These are phyloP conservation scores for Hestina assimilis DNA, from an alignment of 1,140 invertebrate genomes.

Conservation along the genomic window DNA sequence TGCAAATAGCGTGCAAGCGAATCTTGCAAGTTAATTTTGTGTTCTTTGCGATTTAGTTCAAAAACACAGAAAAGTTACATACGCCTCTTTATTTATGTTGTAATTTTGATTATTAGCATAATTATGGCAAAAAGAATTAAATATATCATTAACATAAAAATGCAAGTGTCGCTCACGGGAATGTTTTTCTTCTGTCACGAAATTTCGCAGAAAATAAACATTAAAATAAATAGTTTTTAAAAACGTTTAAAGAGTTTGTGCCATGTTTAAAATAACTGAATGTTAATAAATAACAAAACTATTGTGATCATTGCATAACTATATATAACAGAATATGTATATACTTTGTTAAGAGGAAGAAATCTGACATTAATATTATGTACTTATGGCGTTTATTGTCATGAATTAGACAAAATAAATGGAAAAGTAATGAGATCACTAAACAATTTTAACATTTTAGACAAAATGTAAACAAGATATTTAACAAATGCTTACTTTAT, in stretches of 20 bases:
- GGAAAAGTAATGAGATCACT: constrained; percentile 63
- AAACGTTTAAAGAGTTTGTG: background rate
- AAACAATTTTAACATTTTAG: constrained; percentile 44
- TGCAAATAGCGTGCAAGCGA: too few species aligned
- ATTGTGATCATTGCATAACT: background rate
- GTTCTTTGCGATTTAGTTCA: too few species aligned
- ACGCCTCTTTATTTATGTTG: too few species aligned
- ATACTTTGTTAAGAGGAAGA: background rate
- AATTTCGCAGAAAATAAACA: background rate
- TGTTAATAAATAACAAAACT: background rate
- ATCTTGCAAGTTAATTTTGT: too few species aligned
- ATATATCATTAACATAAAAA: constrained; percentile 6
- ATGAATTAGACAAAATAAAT: constrained; percentile 48
- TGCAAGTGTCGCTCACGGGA: constrained; percentile 13
- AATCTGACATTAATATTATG: background rate
- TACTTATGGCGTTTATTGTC: constrained; percentile 35
- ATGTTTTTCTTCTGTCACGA: constrained; percentile 9
- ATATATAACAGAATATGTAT: background rate
- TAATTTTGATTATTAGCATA: background rate
- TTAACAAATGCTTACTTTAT: constrained; percentile 1
- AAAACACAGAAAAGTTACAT: too few species aligned
- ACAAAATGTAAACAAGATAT: constrained; percentile 65
- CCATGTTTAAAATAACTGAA: background rate
- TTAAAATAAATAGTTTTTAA: too few species aligned
- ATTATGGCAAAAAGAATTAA: background rate